Percentiles rank a stretch among this genome's conserved stretches.
Evolutionary conservation across 2,888 invertebrate genomes (phyloP).

Genomic region (Coleophora flavipennella): DNA sequence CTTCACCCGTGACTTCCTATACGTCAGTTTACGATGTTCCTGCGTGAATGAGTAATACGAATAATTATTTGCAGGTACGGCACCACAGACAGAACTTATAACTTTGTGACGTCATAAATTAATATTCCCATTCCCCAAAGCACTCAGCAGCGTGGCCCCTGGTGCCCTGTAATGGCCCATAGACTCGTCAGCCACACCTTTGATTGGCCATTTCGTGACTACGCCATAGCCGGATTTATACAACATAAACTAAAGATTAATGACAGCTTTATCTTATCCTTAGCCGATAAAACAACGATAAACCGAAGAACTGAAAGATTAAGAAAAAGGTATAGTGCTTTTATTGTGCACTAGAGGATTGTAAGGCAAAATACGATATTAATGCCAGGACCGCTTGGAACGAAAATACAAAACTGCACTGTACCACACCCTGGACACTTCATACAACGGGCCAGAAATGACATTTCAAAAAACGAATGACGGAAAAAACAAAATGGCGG

Average conservation of each 20-base stretch:
- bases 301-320: not conserved
- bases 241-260: constrained; percentile 14
- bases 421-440: no score
- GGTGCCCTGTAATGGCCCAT: constrained; percentile 26
- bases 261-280: constrained; percentile 21
- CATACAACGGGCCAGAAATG: no score
- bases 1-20: no score
- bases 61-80: no score
- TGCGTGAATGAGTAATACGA: no score
- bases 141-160: no score
- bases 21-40: no score
- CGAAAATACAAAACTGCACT: no score
- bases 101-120: constrained; percentile 28
- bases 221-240: constrained; percentile 31
- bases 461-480: no score
- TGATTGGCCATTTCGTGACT: constrained; percentile 23
- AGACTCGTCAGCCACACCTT: constrained; percentile 33
- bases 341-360: not conserved
- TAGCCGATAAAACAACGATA: constrained; percentile 16
- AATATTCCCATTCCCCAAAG: no score
- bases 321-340: not conserved
- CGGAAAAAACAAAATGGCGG: no score
- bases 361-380: not conserved
- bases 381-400: not conserved
- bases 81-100: not conserved